Evolutionary conservation across 2,113 vertebrate genomes (phyloP).

Genomic region (Microtus pennsylvanicus): DNA sequence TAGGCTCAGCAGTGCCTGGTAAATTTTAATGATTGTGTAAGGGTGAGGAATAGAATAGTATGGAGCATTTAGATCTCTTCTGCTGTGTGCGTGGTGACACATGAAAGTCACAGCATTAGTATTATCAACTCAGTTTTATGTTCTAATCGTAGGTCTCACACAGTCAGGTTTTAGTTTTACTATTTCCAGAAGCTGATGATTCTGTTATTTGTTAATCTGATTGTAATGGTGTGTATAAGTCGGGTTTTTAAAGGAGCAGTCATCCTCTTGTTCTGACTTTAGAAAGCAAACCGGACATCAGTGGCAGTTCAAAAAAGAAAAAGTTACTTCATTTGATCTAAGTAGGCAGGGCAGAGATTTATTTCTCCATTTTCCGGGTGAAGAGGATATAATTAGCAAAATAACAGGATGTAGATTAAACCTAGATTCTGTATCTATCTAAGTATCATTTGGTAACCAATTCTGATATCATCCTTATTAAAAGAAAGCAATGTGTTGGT

Average conservation of each 20-base stretch:
- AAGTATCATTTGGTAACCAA: constrained; percentile 29
- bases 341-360: constrained; percentile 31
- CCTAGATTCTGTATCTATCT: constrained; percentile 35
- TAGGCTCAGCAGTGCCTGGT: background rate
- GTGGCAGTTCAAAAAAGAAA: constrained; percentile 28
- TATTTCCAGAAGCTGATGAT: constrained; percentile 30
- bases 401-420: constrained; percentile 51
- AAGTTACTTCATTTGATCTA: constrained; percentile 48
- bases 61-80: constrained; percentile 33
- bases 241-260: background rate
- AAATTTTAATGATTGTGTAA: background rate
- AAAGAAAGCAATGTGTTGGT: constrained; percentile 28
- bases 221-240: background rate
- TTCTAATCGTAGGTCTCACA: constrained; percentile 14
- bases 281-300: background rate
- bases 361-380: constrained; percentile 38
- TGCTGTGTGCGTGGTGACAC: background rate
- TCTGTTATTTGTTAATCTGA: background rate
- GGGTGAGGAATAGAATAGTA: background rate
- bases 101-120: constrained; percentile 31
- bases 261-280: constrained; percentile 1
- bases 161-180: constrained; percentile 14
- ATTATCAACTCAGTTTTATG: constrained; percentile 24
- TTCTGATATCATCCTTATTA: constrained; percentile 23
- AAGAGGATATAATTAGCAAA: constrained; percentile 32